A percentile compares a stretch with the other conserved stretches of the same genome.
These are phyloP conservation scores for Podiceps cristatus DNA, from an alignment of 2,113 vertebrate genomes.

Conservation along the genomic window DNA sequence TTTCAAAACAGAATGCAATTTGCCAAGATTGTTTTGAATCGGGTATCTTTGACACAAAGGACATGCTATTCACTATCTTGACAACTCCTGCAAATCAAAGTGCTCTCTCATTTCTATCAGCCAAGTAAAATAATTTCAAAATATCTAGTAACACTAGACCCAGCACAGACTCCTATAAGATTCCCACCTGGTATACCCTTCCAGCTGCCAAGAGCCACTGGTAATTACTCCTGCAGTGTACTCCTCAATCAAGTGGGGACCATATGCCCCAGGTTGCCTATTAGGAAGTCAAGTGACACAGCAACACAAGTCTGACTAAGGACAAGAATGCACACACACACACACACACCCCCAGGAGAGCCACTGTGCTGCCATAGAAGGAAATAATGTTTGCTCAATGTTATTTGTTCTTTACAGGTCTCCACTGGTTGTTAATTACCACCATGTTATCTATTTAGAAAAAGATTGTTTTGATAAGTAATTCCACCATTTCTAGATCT, in stretches of 20 bases:
- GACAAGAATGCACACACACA: too few species aligned
- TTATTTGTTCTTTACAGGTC: background rate
- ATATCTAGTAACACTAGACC: background rate
- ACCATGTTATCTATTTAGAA: background rate
- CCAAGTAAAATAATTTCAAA: background rate
- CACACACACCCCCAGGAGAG: background rate
- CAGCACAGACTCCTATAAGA: background rate
- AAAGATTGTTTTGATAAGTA: background rate
- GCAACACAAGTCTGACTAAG: background rate
- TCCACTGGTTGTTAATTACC: background rate
- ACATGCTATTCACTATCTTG: background rate
- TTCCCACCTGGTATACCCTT: background rate
- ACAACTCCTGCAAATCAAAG: background rate
- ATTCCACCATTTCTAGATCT: background rate
- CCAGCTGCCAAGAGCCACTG: background rate
- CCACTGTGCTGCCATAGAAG: background rate
- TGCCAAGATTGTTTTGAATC: background rate
- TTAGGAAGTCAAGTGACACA: background rate
- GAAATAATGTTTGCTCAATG: background rate
- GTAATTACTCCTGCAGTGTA: background rate
- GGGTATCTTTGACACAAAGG: accelerated
- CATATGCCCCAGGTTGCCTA: background rate
- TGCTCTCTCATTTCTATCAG: background rate
- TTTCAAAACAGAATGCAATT: background rate
- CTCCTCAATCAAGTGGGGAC: background rate